Evolutionary conservation across 1,140 invertebrate genomes (phyloP).

Genomic region (Aphelenchoides avenae): DNA sequence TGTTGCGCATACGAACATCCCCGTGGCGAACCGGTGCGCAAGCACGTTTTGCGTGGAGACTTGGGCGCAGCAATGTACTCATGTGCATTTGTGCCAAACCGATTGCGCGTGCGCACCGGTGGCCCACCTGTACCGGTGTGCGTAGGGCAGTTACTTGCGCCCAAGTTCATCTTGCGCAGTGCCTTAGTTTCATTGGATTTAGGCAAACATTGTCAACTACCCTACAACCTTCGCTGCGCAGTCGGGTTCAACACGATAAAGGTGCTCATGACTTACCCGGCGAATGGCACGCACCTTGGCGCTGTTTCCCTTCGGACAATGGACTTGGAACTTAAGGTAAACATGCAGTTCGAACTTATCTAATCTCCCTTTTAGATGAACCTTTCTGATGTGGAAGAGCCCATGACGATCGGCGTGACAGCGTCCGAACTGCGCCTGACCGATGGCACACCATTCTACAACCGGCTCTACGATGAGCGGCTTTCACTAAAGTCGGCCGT

Average conservation of each 20-base stretch:
- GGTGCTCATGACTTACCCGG: constrained; percentile 21
- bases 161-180: no score
- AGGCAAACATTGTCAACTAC: no score
- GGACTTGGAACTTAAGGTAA: constrained; percentile 9
- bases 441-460: constrained; percentile 41
- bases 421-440: constrained; percentile 16
- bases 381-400: constrained; percentile 22
- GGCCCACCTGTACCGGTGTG: no score
- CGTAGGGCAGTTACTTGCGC: no score
- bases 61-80: no score
- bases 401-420: constrained; percentile 24
- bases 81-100: no score
- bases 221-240: constrained; percentile 1
- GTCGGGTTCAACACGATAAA: constrained; percentile 7
- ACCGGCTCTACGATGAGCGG: constrained; percentile 31
- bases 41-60: no score
- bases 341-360: constrained; percentile 1
- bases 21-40: no score
- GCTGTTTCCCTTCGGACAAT: background rate
- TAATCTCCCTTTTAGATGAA: constrained; percentile 14
- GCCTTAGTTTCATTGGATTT: no score
- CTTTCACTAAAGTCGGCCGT: constrained; percentile 12
- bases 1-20: no score
- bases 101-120: no score
- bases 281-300: constrained; percentile 8